Base-by-base conservation (phyloP, 2,888 invertebrate species). In the Leptinotarsa juncta region DNA sequence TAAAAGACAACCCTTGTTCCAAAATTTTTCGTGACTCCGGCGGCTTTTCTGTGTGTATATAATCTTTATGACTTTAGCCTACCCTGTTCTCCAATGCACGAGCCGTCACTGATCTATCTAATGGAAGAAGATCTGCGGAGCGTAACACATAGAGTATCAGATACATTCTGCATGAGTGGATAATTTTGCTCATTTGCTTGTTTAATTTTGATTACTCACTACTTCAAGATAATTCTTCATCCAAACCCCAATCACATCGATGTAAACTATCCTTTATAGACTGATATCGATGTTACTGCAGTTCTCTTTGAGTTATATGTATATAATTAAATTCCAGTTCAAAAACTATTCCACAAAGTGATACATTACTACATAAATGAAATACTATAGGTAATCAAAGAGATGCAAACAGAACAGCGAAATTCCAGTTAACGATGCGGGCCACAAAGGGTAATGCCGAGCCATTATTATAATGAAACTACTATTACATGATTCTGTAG, bases 301-400 rank as follows among this genome's bases (percentile, higher is more conserved):
- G 14, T 57, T 23, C 23, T 4, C 57, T 57, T 23, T 57, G 57
- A 20, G 57, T 23, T 57, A 57, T 57, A 15, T 1, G 20, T 23
- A 23, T 12, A 23, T 23, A 20, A 23, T 23, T 14, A 4, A 23
- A 14, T 57, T 57, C 14, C 23, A 20, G 23, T 4, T 23, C 57
- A 23, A 57, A 57, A 57, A 57, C 57, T 12, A 57, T 23, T 57
- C 23, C 23, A 57, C 57, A 57, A 57, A 57, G 57, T 20, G 55
- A 57, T 57, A 20, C 20, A 57, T 57, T 57, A 57, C 26, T 57
- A 57, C 23, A 23, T 57, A 14, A 57, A 23, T 23, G 20, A 26
- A 57, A 23, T 57, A 57, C 57, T 57, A n/a, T n/a, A n/a, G n/a
- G 15, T 57, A 23, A 57, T 57, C 57, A 57, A 57, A 57, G 57